Evolutionary conservation across 2,888 invertebrate species (phyloP), one percentile per base, ranked within the genome.

Genomic region (Trisateles emortualis): DNA sequence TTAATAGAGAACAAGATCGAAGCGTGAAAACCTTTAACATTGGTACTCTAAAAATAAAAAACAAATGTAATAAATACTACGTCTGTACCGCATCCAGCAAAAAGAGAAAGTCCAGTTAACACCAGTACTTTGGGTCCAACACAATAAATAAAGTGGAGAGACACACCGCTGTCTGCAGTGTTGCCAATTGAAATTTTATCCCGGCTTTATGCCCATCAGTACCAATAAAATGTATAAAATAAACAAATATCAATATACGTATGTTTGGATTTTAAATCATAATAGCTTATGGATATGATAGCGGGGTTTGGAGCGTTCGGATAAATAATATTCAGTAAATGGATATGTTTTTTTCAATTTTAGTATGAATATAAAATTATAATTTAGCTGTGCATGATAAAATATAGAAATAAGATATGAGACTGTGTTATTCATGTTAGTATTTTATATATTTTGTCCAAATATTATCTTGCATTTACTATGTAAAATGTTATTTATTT

Each of bases 171-270:
- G 91, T 90, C 92, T 88, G 83, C 84, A 76, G 80, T 76, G 72
- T 78, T 84, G 87, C 86, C 91, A 91, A 92, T 92, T 90, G 91
- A 90, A 92, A 89, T 91, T 89, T 86, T 84, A 91, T 92, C 90
- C 90, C 81, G 72, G 88, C 82, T 92, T 92, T 91, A 92, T 86
- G 77, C 65, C 78, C 83, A 84, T 83, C 75, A 79, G 73, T 72
- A 71, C 81, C 88, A 86, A 89, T 90, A 90, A 92, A 89, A 81
- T 85, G 68, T 79, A 79, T 86, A 83, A 90, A 88, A 87, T 88
- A 89, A 87, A 87, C 86, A 83, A 81, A 84, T 83, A 80, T 76
- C 69, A 11, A 5, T 51, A 59, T 74, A 64, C 60, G 60, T 59
- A 51, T 47, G 58, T 51, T 51, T 53, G 63, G 79, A 81, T 84